These are phyloP conservation scores for Saxidomus purpurata DNA, from an alignment of 1,140 invertebrate genomes.

Conservation along the genomic window DNA sequence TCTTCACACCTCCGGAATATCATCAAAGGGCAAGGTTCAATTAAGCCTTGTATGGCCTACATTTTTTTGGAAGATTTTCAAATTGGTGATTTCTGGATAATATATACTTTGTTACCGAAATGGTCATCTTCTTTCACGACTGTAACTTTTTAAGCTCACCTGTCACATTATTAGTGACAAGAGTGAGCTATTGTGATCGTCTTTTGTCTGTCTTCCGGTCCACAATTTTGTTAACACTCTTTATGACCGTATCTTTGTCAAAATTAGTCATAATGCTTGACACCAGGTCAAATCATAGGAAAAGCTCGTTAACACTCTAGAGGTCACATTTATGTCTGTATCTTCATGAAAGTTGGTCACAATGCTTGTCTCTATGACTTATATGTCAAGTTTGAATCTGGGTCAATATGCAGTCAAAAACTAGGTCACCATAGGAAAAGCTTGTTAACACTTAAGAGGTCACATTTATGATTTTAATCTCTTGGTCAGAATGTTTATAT, in stretches of 20 bases:
- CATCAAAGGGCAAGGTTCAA: too few species aligned
- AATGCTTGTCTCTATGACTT: not conserved
- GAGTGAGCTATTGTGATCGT: slow-evolving; percentile 31
- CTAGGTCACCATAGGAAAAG: too few species aligned
- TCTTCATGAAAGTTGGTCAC: too few species aligned
- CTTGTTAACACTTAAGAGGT: not conserved
- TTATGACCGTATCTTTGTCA: slow-evolving; percentile 24
- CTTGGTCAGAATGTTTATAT: not conserved
- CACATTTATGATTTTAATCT: slow-evolving; percentile 30
- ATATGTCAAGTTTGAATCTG: not conserved
- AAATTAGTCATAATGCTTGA: slow-evolving; percentile 33
- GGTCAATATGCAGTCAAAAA: too few species aligned
- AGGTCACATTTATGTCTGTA: too few species aligned
- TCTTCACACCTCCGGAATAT: too few species aligned
- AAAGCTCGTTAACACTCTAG: slow-evolving; percentile 6
- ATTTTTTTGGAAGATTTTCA: too few species aligned
- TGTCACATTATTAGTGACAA: slow-evolving; percentile 20
- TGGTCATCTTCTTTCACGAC: too few species aligned
- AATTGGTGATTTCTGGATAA: too few species aligned
- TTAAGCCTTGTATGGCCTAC: too few species aligned
- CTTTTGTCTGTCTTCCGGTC: slow-evolving; percentile 30
- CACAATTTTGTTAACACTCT: slow-evolving; percentile 33
- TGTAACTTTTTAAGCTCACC: too few species aligned
- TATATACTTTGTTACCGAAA: too few species aligned
- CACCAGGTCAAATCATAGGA: slow-evolving; percentile 31